phyloP scores from a whole-genome alignment of 2,888 invertebrate genomes.

The Balanococcus diminutus region DNA sequence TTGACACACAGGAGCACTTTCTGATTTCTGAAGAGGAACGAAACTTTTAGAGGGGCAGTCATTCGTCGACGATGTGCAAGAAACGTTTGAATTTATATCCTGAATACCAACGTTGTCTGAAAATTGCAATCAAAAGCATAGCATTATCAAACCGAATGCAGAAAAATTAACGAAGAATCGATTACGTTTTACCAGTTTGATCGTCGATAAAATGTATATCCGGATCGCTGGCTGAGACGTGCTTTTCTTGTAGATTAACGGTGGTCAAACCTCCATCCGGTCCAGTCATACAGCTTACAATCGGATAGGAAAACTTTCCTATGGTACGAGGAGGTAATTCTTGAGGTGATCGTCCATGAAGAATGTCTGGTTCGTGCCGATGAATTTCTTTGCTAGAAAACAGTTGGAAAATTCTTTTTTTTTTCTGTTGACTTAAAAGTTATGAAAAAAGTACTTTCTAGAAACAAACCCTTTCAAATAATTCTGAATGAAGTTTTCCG shows the following conservation, averaged over 20 bases:
- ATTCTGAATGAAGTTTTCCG: slow-evolving; percentile 72
- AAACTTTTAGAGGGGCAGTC: slow-evolving; percentile 35
- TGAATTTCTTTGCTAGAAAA: slow-evolving; percentile 61
- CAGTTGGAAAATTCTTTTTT: slow-evolving; percentile 1
- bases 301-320: slow-evolving; percentile 65
- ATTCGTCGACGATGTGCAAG: not conserved
- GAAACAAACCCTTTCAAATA: slow-evolving; percentile 70
- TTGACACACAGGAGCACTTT: slow-evolving; percentile 60
- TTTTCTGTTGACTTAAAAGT: not conserved
- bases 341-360: slow-evolving; percentile 74
- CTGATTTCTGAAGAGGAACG: slow-evolving; percentile 61
- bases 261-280: slow-evolving; percentile 81
- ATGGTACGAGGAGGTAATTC: slow-evolving; percentile 72
- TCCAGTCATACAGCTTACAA: slow-evolving; percentile 78
- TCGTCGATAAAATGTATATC: slow-evolving; percentile 75
- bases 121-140: too few species aligned
- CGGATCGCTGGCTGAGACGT: slow-evolving; percentile 68
- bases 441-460: not conserved
- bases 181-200: slow-evolving; percentile 57
- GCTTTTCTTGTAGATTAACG: slow-evolving; percentile 71
- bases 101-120: slow-evolving; percentile 17
- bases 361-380: slow-evolving; percentile 67
- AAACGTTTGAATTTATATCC: slow-evolving; percentile 47
- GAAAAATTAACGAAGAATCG: too few species aligned
- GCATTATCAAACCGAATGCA: too few species aligned